Evolutionary conservation across 2,797 vertebrate species (phyloP).

Genomic region (Kryptolebias ocellatus): DNA sequence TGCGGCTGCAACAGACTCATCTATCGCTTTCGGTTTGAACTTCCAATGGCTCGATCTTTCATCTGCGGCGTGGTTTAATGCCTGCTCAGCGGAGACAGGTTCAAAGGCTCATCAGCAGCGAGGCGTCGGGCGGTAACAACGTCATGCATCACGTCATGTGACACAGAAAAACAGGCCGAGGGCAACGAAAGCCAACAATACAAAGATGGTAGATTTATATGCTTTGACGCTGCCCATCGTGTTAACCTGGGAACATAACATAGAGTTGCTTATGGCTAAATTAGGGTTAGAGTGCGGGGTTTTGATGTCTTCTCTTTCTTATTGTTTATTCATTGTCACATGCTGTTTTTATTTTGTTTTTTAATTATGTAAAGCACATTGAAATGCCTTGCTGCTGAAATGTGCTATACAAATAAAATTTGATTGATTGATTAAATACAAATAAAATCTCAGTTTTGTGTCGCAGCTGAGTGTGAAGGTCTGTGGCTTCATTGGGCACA

Average conservation of each 20-base stretch:
- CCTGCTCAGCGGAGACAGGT: slow-evolving; percentile 17
- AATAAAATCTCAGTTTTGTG: not conserved
- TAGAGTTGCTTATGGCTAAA: too few relatives aligned
- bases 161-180: not conserved
- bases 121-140: not conserved
- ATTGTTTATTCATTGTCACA: too few relatives aligned
- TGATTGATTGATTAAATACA: too few relatives aligned
- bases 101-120: slow-evolving; percentile 23
- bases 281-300: too few relatives aligned
- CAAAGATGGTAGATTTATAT: slow-evolving; percentile 8
- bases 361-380: too few relatives aligned
- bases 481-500: not conserved
- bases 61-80: slow-evolving; percentile 3
- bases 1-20: slow-evolving; percentile 11
- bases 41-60: slow-evolving; percentile 3
- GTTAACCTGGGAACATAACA: not conserved
- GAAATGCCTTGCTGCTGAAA: too few relatives aligned
- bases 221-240: slow-evolving; percentile 8
- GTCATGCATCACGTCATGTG: not conserved
- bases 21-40: slow-evolving; percentile 14
- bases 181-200: slow-evolving; percentile 28
- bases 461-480: not conserved
- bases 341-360: too few relatives aligned
- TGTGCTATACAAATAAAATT: too few relatives aligned
- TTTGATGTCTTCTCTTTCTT: too few relatives aligned